Conservation (phyloP, 2,113 vertebrate genomes). For the Heteronetta atricapilla region DNA sequence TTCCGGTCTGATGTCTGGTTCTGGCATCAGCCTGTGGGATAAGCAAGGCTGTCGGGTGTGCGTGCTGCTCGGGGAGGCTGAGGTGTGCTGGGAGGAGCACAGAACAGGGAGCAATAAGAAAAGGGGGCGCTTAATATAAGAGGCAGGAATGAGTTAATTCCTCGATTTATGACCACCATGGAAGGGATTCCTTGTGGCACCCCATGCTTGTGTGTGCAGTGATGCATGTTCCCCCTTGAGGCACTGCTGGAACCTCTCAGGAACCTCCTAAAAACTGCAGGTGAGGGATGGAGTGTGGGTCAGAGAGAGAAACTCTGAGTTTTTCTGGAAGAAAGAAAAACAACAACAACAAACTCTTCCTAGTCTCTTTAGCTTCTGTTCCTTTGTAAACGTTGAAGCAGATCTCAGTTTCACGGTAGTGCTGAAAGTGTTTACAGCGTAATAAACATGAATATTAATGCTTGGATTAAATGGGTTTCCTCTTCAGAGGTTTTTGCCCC, state of each 20-base stretch:
- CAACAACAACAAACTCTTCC: no score
- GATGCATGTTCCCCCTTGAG: no score
- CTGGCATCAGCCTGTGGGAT: not conserved
- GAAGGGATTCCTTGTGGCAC: no score
- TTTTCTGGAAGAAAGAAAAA: no score
- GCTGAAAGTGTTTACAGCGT: not conserved
- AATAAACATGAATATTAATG: not conserved
- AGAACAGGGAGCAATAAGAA: rapidly evolving
- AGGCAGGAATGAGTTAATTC: not conserved
- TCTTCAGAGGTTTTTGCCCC: not conserved
- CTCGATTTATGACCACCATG: no score
- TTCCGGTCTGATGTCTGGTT: not conserved
- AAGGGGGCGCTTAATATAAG: rapidly evolving
- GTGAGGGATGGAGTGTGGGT: not conserved
- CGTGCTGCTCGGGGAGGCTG: rapidly evolving
- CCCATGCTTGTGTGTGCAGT: no score
- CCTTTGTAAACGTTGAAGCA: rapidly evolving
- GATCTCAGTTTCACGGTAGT: rapidly evolving
- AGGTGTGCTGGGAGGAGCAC: no score
- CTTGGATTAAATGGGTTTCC: not conserved
- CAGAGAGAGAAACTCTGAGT: not conserved
- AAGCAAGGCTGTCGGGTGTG: not conserved
- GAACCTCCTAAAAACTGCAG: not conserved
- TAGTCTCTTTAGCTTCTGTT: rapidly evolving
- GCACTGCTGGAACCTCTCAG: no score